phyloP scores from a whole-genome alignment of 2,888 invertebrate genomes.

The Myathropa florea region DNA sequence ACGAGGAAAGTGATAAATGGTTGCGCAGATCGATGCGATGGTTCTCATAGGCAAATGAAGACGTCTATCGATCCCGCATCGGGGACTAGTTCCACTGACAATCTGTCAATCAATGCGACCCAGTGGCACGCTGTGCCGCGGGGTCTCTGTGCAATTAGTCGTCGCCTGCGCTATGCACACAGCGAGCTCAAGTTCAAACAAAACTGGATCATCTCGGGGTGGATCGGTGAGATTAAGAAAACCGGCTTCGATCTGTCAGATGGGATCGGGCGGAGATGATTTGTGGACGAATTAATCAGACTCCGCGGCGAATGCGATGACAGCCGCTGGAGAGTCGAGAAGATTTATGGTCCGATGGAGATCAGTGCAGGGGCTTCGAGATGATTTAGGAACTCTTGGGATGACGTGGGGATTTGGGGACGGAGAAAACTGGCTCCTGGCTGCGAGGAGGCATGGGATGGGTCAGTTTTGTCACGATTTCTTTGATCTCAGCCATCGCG shows the following conservation, averaged over 20 bases:
- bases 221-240: not conserved
- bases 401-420: not conserved
- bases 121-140: not conserved
- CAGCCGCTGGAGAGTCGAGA: slow-evolving; percentile 38
- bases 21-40: slow-evolving; percentile 26
- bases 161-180: not conserved
- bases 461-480: no score
- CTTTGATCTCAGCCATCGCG: no score
- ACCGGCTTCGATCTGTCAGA: slow-evolving; percentile 52
- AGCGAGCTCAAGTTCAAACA: no score
- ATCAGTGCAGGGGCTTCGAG: not conserved
- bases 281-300: slow-evolving; percentile 62
- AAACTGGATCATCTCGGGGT: slow-evolving; percentile 15
- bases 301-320: slow-evolving; percentile 29
- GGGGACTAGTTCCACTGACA: slow-evolving; percentile 15
- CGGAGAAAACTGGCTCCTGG: not conserved
- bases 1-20: not conserved
- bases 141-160: not conserved
- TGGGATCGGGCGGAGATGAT: slow-evolving; percentile 54
- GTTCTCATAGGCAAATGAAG: slow-evolving; percentile 47
- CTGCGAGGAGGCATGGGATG: no score
- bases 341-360: slow-evolving; percentile 55
- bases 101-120: slow-evolving; percentile 66
- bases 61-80: slow-evolving; percentile 64
- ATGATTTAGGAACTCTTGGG: not conserved